Evolutionary conservation across 2,888 invertebrate species (phyloP).

Genomic region (Gisinianus flammeolus): DNA sequence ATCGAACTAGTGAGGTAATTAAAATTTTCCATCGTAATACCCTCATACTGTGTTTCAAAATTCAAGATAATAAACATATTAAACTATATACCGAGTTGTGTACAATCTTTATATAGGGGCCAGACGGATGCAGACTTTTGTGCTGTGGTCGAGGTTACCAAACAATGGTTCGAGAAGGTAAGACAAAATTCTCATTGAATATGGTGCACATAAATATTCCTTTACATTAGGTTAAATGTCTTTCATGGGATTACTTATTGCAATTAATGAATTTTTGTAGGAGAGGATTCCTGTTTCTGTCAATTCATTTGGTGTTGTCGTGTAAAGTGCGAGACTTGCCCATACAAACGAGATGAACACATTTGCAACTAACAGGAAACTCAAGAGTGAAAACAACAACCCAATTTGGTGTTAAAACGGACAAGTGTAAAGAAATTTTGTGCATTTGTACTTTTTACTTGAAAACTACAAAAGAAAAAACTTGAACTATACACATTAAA

Average conservation of each 20-base stretch:
- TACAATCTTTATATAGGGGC: too few relatives aligned
- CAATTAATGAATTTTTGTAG: not conserved
- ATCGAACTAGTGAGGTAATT: constrained; percentile 78
- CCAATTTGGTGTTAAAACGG: not conserved
- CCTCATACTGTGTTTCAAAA: too few relatives aligned
- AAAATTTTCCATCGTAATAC: too few relatives aligned
- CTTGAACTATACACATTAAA: too few relatives aligned
- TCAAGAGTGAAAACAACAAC: not conserved
- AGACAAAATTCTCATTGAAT: constrained; percentile 63
- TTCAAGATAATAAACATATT: too few relatives aligned
- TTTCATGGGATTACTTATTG: not conserved
- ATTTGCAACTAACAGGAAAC: constrained; percentile 52
- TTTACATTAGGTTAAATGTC: not conserved
- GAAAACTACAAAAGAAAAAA: too few relatives aligned
- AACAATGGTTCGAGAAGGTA: constrained; percentile 72
- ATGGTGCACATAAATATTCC: too few relatives aligned
- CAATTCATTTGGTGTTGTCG: constrained; percentile 92
- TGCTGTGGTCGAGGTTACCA: constrained; percentile 85
- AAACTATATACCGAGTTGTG: too few relatives aligned
- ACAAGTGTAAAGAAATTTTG: not conserved
- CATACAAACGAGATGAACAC: constrained; percentile 57
- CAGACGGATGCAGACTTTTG: constrained; percentile 85
- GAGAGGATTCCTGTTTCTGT: constrained; percentile 76
- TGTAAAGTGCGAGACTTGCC: constrained; percentile 83
- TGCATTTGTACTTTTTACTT: too few relatives aligned